Evolutionary conservation across 2,113 vertebrate genomes (phyloP).

Genomic region (Bubo bubo): DNA sequence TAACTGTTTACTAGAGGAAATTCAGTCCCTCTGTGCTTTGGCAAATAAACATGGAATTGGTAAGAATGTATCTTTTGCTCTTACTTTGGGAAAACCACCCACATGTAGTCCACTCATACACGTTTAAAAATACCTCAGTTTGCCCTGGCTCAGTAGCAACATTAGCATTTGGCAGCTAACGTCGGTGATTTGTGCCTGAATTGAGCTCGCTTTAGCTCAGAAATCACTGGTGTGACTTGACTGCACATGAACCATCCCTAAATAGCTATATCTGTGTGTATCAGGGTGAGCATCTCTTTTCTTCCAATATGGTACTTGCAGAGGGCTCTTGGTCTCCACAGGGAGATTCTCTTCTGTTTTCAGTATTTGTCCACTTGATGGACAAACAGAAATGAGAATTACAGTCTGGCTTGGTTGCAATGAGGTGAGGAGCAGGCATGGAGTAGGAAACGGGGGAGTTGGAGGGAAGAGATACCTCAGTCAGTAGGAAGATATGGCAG

Average conservation of each 20-base stretch:
- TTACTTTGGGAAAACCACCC: neutral
- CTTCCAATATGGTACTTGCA: neutral
- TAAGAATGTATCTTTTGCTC: neutral
- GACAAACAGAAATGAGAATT: neutral
- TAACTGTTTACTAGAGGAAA: neutral
- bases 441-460: neutral
- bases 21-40: neutral
- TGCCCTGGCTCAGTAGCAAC: neutral
- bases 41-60: neutral
- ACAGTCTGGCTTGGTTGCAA: neutral
- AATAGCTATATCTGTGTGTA: neutral
- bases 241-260: neutral
- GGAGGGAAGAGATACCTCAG: fast-evolving
- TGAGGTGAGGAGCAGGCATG: neutral
- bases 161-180: slow-evolving; percentile 41
- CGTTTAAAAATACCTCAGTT: slow-evolving; percentile 14
- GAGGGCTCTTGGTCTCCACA: neutral
- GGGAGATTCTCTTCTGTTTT: neutral
- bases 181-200: slow-evolving; percentile 42
- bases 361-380: neutral
- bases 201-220: slow-evolving; percentile 18
- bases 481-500: neutral
- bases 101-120: neutral
- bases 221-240: slow-evolving; percentile 49
- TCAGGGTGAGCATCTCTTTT: neutral